phyloP scores from a whole-genome alignment of 2,113 vertebrate genomes.

The Chamaetylas fuelleborni region DNA sequence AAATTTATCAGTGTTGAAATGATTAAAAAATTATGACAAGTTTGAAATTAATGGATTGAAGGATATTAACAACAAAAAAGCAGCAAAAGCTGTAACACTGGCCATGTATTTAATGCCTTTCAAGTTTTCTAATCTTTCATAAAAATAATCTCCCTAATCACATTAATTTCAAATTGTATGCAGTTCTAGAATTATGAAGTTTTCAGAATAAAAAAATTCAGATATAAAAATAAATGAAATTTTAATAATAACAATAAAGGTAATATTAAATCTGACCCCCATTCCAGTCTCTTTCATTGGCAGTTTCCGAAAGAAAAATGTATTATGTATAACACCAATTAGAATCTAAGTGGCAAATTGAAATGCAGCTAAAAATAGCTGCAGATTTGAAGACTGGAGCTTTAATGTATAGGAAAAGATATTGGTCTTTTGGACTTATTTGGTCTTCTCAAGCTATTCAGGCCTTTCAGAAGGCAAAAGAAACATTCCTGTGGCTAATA shows the following conservation, averaged over 20 bases:
- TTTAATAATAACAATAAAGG: not conserved
- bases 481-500: not conserved
- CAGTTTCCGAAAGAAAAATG: not conserved
- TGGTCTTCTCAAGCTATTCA: not conserved
- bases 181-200: not conserved
- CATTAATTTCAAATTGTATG: not conserved
- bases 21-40: not conserved
- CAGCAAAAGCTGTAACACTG: not conserved
- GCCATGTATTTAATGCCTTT: not conserved
- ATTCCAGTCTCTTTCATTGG: not conserved
- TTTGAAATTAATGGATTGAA: not conserved
- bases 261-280: not conserved
- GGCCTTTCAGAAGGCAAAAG: not conserved
- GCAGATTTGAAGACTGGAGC: not conserved
- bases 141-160: not conserved
- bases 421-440: not conserved
- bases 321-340: not conserved
- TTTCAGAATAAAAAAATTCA: not conserved
- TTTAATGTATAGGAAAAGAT: not conserved
- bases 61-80: not conserved
- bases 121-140: fast-evolving
- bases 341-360: not conserved
- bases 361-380: not conserved
- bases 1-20: not conserved
- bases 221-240: not conserved